phyloP scores from a whole-genome alignment of 1,140 invertebrate species.

The Ectropis grisescens region DNA sequence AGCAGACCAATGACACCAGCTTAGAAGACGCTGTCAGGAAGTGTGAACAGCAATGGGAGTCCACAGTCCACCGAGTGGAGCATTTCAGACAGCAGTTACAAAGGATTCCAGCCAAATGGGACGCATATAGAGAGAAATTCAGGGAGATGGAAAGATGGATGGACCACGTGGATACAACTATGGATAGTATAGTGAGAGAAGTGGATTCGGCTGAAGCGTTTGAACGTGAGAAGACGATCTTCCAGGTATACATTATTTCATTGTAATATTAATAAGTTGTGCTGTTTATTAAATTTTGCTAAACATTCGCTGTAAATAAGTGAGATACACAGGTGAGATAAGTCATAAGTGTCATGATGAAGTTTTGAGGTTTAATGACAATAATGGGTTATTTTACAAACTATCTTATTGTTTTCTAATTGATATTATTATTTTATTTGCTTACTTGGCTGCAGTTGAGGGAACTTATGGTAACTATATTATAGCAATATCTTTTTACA shows the following conservation, averaged over 20 bases:
- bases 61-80: constrained; percentile 76
- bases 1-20: constrained; percentile 75
- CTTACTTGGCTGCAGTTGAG: constrained; percentile 60
- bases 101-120: constrained; percentile 92
- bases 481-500: neutral
- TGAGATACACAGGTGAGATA: too few species aligned
- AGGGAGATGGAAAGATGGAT: constrained; percentile 91
- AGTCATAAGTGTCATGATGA: too few species aligned
- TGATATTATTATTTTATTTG: too few species aligned
- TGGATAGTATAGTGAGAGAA: constrained; percentile 87
- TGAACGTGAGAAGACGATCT: constrained; percentile 87
- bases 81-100: constrained; percentile 82
- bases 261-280: too few species aligned
- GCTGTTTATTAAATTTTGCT: too few species aligned
- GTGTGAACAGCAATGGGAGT: constrained; percentile 82
- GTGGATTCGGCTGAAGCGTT: constrained; percentile 89
- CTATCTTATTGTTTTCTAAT: too few species aligned
- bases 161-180: constrained; percentile 86
- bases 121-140: constrained; percentile 86
- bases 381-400: too few species aligned
- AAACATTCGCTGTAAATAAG: too few species aligned
- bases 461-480: constrained; percentile 72
- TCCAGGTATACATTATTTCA: constrained; percentile 88
- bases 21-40: constrained; percentile 76
- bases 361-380: too few species aligned